Evolutionary conservation across 2,113 vertebrate genomes (phyloP), one percentile per base, ranked within the genome.

Genomic region (Ploceus nigricollis): DNA sequence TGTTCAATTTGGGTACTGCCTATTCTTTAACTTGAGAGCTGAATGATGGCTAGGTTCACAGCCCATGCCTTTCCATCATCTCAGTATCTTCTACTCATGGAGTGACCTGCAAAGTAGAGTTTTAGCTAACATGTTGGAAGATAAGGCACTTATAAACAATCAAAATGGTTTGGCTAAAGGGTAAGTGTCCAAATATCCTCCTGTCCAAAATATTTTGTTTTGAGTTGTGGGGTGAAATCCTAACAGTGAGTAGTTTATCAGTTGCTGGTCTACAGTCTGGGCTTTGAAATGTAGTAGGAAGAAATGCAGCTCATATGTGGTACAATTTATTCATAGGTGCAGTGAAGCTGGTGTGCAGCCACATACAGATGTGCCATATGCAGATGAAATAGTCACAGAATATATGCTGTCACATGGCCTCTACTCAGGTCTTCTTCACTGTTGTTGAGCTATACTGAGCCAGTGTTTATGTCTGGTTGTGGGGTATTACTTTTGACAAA

Each of bases 1-100:
- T 77, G 37, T 56, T 95, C 75, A 75, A 3, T 93, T 83, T 86
- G 17, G 15, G 39, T 90, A 68, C 93, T 95, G 96, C 76, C 63
- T 69, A 10, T 82, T 90, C 54, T 88, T 96, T 88, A 82, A 58
- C 51, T 92, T 1, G 2, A 73, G 65, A 86, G 58, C 58, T 72
- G 63, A 90, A 56, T 70, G 79, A 93, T 48, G 42, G 8, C 64
- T 90, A 50, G 68, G 64, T 81, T 92, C 40, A 47, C 47, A 72
- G 51, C 42, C 70, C 47, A 15, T 1, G 0, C 35, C 45, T 88
- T 96, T 86, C 51, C 20, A 21, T 73, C 54, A 19, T 77, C 58
- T 85, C 37, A 89, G 9, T 45, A 16, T 65, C 45, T 79, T 58
- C 56, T 90, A 14, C 35, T 91, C 47, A 19, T 64, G 82, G 22